Conservation (phyloP, 2,797 vertebrate species). For the Takifugu rubripes region DNA sequence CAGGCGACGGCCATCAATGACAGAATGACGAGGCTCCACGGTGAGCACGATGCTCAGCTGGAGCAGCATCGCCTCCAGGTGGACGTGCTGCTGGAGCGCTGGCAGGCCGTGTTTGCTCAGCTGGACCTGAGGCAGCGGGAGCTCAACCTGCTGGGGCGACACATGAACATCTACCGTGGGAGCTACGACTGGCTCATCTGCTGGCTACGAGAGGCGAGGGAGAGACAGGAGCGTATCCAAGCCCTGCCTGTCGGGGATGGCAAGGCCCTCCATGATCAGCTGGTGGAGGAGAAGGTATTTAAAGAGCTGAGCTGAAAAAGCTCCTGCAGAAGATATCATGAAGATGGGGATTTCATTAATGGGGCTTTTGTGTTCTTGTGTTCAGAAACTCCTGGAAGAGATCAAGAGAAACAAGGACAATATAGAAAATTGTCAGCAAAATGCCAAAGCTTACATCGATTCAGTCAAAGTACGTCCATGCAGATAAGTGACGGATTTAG, state of each 20-base stretch:
- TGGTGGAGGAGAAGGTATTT: slow-evolving; percentile 86
- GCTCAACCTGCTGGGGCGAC: slow-evolving; percentile 84
- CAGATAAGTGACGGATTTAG: no score
- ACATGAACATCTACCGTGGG: slow-evolving; percentile 81
- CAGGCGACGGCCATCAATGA: slow-evolving; percentile 79
- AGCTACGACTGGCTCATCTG: slow-evolving; percentile 80
- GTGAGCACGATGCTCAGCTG: slow-evolving; percentile 86
- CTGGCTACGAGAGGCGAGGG: slow-evolving; percentile 82
- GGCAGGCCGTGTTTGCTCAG: slow-evolving; percentile 86
- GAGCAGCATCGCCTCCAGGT: slow-evolving; percentile 84
- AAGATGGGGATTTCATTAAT: neutral
- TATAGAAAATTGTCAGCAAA: slow-evolving; percentile 87
- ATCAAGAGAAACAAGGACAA: slow-evolving; percentile 84
- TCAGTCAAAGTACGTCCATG: slow-evolving; percentile 83
- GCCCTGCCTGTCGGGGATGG: slow-evolving; percentile 74
- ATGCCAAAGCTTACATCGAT: slow-evolving; percentile 90
- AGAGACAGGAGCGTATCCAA: slow-evolving; percentile 85
- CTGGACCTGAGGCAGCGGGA: slow-evolving; percentile 81
- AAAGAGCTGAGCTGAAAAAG: no score
- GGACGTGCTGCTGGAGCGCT: slow-evolving; percentile 85
- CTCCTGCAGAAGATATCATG: no score
- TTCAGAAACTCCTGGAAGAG: slow-evolving; percentile 87
- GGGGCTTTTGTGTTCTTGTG: slow-evolving; percentile 7
- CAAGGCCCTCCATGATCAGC: slow-evolving; percentile 78
- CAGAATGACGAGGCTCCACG: slow-evolving; percentile 80